Evolutionary conservation across 2,797 vertebrate species (phyloP), one percentile per base, ranked within the genome.

Genomic region (Basileuterus tristriatus): DNA sequence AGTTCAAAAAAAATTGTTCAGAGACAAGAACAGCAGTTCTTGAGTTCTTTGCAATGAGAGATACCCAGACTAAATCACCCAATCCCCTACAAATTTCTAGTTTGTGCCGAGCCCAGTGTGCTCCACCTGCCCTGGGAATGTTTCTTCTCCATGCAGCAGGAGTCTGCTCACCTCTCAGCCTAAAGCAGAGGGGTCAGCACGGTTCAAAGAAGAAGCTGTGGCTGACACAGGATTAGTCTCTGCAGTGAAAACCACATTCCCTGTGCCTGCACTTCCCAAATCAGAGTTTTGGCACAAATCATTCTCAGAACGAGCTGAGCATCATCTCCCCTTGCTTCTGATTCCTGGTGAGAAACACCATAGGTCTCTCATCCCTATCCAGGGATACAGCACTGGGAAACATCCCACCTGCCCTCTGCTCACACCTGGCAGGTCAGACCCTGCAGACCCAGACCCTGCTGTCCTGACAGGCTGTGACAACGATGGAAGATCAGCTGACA

Each of bases 291-390:
- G 56, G 46, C 34, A 52, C 3, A 8, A 63, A 46, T 7, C 32
- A 8, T 15, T 53, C 23, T 55, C 49, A 34, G 43, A 60, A 72
- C 0, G 52, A 72, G 52, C 30, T 32, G 55, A 78, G 76, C 72
- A 64, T 12, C 19, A 32, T 15, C 65, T 63, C 6, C 1, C n/a
- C 52, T n/a, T 23, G 12, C 22, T 81, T 81, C 71, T 43, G 15
- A 18, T 32, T 59, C n/a, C 34, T 0, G 0, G 10, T 13, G 47
- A 52, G 27, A 58, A 80, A 46, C 39, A 14, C 1, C 1, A 15
- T 0, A 21, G 20, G 26, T 36, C 6, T 21, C 32, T 49, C 53
- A 60, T 34, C 10, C 62, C 32, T 4, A 1, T 5, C 34, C 32
- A 29, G 27, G 76, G 30, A 62, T 24, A 39, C 0, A 1, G 23